Percentiles rank a stretch among this genome's conserved stretches.
These are phyloP conservation scores for Tetramorium parvispinum DNA, from an alignment of 1,140 invertebrate species.

Conservation along the genomic window DNA sequence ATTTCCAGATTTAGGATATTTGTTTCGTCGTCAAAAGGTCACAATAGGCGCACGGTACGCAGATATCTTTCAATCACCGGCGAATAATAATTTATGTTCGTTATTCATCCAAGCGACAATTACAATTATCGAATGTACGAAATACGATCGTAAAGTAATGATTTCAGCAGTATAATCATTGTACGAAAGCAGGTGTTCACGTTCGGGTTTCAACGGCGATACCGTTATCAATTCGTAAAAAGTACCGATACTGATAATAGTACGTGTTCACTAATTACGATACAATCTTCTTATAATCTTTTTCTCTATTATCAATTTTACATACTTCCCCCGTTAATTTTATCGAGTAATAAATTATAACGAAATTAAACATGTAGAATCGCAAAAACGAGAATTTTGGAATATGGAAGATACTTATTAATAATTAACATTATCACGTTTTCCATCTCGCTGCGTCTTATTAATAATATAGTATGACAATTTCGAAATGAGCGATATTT, in stretches of 20 bases:
- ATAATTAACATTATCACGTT: background rate
- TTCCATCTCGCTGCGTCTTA: background rate
- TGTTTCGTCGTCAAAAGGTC: conserved; percentile 27
- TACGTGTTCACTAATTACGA: background rate
- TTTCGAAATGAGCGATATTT: background rate
- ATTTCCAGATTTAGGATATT: conserved; percentile 19
- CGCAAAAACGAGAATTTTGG: background rate
- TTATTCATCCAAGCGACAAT: conserved; percentile 7
- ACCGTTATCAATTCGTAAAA: conserved; percentile 12
- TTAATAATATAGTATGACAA: conserved; percentile 20
- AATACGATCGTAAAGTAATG: conserved; percentile 46
- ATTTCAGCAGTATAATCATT: conserved; percentile 25
- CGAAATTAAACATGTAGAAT: background rate
- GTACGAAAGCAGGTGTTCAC: background rate
- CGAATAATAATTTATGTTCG: conserved; percentile 28
- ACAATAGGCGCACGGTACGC: background rate
- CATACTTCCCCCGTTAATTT: background rate
- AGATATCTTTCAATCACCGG: conserved; percentile 21
- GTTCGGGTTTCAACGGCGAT: conserved; percentile 5
- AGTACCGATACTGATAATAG: background rate
- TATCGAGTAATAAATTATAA: background rate
- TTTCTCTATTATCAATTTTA: background rate
- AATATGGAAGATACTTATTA: background rate
- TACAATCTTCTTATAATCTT: background rate
- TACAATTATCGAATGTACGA: conserved; percentile 18